Base-by-base conservation (phyloP, 2,113 vertebrate species). In the Oncorhynchus masou region DNA sequence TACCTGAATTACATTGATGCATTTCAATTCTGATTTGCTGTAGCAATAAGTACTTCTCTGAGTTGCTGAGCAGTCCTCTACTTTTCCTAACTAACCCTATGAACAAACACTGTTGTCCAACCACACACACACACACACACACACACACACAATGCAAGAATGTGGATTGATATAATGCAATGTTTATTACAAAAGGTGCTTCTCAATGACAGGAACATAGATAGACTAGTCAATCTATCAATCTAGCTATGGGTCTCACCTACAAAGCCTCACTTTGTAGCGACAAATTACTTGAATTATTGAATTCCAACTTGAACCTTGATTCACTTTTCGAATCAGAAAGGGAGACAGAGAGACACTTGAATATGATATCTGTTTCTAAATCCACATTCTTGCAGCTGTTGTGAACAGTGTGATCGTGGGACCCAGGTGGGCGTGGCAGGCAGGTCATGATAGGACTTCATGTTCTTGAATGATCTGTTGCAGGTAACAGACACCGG, bases 11-110 rank as follows among this genome's bases (percentile, higher is more conserved):
- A 67, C 65, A 15, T 5, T 67, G 12, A 31, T 25, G 27, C 13
- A 67, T 15, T 29, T 45, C 8, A 45, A 3, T 73, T 39, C 64
- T 0, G 59, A 78, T 84, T 83, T 20, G 68, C 83, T 71, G 80
- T 76, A 90, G 89, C 90, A 90, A 90, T 89, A 90, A 85, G 82
- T 77, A 80, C 79, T 83, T 87, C 84, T 76, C 84, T 79, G 78
- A 85, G 79, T 34, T 74, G 74, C 82, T 68, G 71, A 76, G 65
- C 64, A 75, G 75, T 20, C 5, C 29, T 68, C 12, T 45, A 73
- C 25, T 9, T 27, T n/a, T 22, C 2, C 62, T 29, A 68, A 83
- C 67, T 45, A 48, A n/a, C 39, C 27, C 27, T 68, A 5, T 12
- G 15, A 34, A 70, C 22, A 22, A n/a, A 51, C 64, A 12, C 76